Percentiles rank a stretch among this genome's conserved stretches.
phyloP scores from a whole-genome alignment of 2,888 invertebrate genomes.

The Camptogramma bilineatum region DNA sequence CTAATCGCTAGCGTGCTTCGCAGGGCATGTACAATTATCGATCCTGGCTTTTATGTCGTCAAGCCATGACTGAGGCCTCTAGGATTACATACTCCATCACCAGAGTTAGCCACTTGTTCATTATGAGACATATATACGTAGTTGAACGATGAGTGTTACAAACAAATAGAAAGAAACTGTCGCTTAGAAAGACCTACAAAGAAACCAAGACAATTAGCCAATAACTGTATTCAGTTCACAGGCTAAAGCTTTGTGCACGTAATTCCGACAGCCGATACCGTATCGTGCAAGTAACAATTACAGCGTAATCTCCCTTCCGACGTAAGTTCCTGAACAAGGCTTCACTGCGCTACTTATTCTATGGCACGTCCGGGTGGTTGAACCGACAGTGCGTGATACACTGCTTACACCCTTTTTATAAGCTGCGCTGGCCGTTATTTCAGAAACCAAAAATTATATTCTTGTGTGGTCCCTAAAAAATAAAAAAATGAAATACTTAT shows the following conservation, averaged over 20 bases:
- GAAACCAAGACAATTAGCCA: neutral
- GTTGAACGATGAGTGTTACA: too few species aligned
- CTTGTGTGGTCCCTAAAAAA: too few species aligned
- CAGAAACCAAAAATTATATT: neutral
- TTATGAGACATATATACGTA: too few species aligned
- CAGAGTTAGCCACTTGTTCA: too few species aligned
- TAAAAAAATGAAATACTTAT: too few species aligned
- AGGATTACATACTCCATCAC: too few species aligned
- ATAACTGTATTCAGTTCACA: slow-evolving; percentile 3
- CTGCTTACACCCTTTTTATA: slow-evolving; percentile 1
- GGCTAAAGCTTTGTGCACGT: slow-evolving; percentile 22
- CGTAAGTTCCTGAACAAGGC: slow-evolving; percentile 40
- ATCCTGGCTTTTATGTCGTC: too few species aligned
- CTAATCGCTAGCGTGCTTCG: too few species aligned
- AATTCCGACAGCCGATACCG: slow-evolving; percentile 26
- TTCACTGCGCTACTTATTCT: slow-evolving; percentile 33
- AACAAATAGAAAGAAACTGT: too few species aligned
- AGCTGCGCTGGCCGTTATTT: slow-evolving; percentile 2
- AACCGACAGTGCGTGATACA: slow-evolving; percentile 41
- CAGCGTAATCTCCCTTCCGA: slow-evolving; percentile 40
- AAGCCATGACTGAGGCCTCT: too few species aligned
- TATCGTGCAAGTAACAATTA: slow-evolving; percentile 42
- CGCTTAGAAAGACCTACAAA: too few species aligned
- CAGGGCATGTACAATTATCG: too few species aligned
- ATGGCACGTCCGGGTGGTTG: slow-evolving; percentile 52